phyloP scores from a whole-genome alignment of 2,888 invertebrate species.

The Campoletis raptor region DNA sequence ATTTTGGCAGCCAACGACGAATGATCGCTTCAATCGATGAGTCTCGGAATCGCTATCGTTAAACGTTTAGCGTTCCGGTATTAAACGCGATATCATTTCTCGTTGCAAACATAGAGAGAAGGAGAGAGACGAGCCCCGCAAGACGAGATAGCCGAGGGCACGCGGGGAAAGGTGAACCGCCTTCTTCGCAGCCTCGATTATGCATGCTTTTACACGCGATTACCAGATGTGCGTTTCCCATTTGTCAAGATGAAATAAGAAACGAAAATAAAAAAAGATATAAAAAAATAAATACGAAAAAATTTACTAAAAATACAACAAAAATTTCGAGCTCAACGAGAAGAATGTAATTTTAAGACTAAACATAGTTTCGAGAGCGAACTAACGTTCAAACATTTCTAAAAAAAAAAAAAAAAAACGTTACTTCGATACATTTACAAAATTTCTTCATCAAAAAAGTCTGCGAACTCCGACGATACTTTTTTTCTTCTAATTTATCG shows the following conservation, averaged over 20 bases:
- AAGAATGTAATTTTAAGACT: slow-evolving; percentile 7
- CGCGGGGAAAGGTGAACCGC: slow-evolving; percentile 46
- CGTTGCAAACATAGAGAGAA: neutral
- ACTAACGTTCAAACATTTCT: neutral
- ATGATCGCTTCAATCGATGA: neutral
- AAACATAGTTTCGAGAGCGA: slow-evolving; percentile 9
- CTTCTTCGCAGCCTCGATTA: slow-evolving; percentile 38
- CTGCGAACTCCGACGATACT: too few relatives aligned
- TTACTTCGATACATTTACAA: neutral
- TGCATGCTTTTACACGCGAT: slow-evolving; percentile 38
- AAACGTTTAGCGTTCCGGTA: neutral
- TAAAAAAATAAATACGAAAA: neutral
- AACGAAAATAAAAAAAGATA: neutral
- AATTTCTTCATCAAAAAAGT: neutral
- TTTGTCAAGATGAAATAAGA: neutral
- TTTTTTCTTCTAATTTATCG: too few relatives aligned
- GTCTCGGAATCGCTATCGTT: slow-evolving; percentile 16
- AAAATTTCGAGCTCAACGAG: neutral
- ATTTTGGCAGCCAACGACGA: slow-evolving; percentile 1
- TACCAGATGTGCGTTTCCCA: slow-evolving; percentile 39
- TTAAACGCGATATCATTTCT: slow-evolving; percentile 44
- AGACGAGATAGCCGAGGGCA: slow-evolving; percentile 44
- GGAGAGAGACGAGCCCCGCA: neutral
- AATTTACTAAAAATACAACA: neutral
- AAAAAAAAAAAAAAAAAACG: too few relatives aligned